Conservation (phyloP, 2,888 invertebrate species). For the Andrena fulva region DNA sequence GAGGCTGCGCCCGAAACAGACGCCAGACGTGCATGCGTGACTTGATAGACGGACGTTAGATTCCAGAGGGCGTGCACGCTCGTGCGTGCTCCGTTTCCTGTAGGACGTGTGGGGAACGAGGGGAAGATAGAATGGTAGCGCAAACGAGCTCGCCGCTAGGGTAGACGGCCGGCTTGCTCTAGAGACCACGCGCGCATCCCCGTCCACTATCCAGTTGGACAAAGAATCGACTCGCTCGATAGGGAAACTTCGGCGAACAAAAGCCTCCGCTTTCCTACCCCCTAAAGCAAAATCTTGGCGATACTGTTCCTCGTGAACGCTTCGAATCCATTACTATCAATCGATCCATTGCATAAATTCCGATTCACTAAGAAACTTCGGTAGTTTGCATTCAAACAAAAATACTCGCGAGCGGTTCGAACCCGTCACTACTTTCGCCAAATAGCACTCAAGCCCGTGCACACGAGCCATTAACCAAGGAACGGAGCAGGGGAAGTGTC, state of each 20-base stretch:
- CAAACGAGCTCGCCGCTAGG: slow-evolving; percentile 46
- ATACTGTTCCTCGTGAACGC: too few species aligned
- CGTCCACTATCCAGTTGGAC: slow-evolving; percentile 12
- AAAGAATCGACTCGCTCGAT: background rate
- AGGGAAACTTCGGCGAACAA: background rate
- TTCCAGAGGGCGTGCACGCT: slow-evolving; percentile 38
- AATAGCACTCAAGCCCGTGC: background rate
- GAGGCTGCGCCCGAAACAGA: slow-evolving; percentile 32
- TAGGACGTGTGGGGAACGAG: slow-evolving; percentile 13
- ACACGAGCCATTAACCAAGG: background rate
- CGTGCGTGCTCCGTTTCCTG: slow-evolving; percentile 1
- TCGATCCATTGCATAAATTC: too few species aligned
- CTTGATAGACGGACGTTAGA: slow-evolving; percentile 6
- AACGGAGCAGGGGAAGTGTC: background rate
- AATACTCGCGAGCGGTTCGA: slow-evolving; percentile 4
- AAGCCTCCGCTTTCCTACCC: background rate
- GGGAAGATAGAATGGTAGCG: slow-evolving; percentile 35
- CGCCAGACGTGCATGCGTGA: slow-evolving; percentile 38
- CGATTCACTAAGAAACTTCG: too few species aligned
- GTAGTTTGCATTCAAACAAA: background rate
- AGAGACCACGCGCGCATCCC: slow-evolving; percentile 60
- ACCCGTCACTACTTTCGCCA: background rate
- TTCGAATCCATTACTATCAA: too few species aligned
- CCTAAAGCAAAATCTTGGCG: too few species aligned
- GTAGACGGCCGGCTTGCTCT: slow-evolving; percentile 56